Evolutionary conservation across 2,113 vertebrate species (phyloP).

Genomic region (Archilochus colubris): DNA sequence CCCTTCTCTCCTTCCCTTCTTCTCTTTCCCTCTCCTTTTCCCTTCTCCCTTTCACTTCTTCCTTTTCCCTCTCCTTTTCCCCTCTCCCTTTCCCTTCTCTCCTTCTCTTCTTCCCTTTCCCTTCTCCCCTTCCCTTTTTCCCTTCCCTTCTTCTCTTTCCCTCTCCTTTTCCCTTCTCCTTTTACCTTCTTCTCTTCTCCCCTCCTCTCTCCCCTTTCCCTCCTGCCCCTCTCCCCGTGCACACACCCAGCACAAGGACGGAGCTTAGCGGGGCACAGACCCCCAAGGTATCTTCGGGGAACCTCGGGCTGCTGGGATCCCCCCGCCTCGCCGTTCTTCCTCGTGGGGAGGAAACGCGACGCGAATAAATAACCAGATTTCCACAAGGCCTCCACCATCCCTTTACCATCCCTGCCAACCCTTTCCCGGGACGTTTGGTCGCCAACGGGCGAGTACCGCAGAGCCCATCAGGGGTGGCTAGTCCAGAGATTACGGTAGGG

Average conservation of each 20-base stretch:
- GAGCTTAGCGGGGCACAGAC: background rate
- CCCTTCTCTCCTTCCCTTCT: too few relatives aligned
- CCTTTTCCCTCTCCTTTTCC: too few relatives aligned
- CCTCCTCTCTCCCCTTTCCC: too few relatives aligned
- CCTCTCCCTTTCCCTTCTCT: too few relatives aligned
- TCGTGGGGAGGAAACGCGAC: background rate
- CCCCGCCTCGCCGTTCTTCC: background rate
- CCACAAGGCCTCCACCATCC: background rate
- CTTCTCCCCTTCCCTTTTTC: too few relatives aligned
- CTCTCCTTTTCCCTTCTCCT: too few relatives aligned
- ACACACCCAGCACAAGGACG: fast-evolving
- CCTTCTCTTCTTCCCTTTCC: too few relatives aligned
- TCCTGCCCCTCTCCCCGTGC: fast-evolving
- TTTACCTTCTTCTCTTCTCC: too few relatives aligned
- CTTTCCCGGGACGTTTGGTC: fast-evolving
- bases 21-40: too few relatives aligned
- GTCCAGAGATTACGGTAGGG: constrained; percentile 20
- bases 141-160: too few relatives aligned
- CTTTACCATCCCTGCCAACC: background rate
- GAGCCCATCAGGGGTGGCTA: background rate
- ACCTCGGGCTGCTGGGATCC: background rate
- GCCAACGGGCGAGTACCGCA: too few relatives aligned
- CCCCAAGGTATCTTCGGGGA: fast-evolving
- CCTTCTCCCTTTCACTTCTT: too few relatives aligned
- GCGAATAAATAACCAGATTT: fast-evolving